A percentile compares a stretch with the other conserved stretches of the same genome.
Conservation (phyloP, 2,888 invertebrate species). For the Melanchra persicariae region DNA sequence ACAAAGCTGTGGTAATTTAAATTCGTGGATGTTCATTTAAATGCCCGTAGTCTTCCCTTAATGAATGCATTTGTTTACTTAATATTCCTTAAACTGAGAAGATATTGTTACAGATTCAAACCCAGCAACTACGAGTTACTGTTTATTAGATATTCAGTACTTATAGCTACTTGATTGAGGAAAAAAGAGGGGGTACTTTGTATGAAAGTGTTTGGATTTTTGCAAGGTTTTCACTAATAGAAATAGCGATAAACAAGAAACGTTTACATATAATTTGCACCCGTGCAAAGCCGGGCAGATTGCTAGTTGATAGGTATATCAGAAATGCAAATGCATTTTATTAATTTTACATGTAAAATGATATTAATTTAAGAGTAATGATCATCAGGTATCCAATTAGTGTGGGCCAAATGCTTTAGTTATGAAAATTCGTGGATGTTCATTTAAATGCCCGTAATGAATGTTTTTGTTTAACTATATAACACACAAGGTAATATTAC, state of each 20-base stretch:
- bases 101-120: not conserved
- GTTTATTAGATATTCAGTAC: too few species aligned
- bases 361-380: not conserved
- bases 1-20: not conserved
- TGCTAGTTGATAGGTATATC: too few species aligned
- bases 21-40: not conserved
- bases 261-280: too few species aligned
- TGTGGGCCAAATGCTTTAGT: not conserved
- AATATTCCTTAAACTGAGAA: not conserved
- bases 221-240: too few species aligned
- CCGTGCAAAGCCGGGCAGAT: too few species aligned
- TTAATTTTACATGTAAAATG: too few species aligned
- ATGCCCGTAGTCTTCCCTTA: too few species aligned
- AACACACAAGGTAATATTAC: not conserved
- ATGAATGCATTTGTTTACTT: not conserved
- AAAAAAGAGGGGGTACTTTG: too few species aligned
- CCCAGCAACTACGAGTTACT: not conserved
- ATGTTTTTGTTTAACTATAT: not conserved
- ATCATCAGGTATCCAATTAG: not conserved
- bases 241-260: too few species aligned
- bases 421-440: not conserved
- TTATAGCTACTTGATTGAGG: too few species aligned
- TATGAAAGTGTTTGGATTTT: too few species aligned
- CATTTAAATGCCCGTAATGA: not conserved
- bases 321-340: conserved; percentile 15